Base-by-base conservation (phyloP, 2,888 invertebrate species). In the Pollenia griseotomentosa region DNA sequence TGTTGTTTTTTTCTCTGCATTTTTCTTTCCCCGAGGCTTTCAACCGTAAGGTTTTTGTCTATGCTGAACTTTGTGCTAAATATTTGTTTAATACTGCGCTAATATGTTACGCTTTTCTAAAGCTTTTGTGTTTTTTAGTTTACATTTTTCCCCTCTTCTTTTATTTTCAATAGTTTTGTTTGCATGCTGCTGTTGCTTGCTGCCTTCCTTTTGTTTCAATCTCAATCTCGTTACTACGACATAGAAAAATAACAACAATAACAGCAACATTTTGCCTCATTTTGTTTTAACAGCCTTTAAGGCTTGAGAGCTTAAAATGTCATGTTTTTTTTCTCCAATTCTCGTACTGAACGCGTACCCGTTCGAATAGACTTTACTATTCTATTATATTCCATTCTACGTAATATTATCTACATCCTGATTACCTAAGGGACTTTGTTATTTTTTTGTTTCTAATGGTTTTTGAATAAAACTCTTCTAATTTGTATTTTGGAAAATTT, bases 31-130 rank as follows among this genome's bases (percentile, higher is more conserved):
- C 80, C 19, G 10, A 46, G 78, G 77, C 81, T 57, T 78, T 59
- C 55, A 74, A 83, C 75, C 82, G 78, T 83, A 81, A 84, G 89
- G 89, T 88, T 84, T 82, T 88, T 88, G 88, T 87, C 87, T 86
- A 73, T 75, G 83, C 86, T 89, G 85, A 84, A 88, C 83, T 87
- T 83, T 88, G 87, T 83, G 61, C 83, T 81, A 81, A 87, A 87
- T 87, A 87, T 87, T 87, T 87, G 84, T 78, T 87, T 87, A 87
- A 87, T 87, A 61, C 84, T 81, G 78, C 84, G 80, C 87, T 87
- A 84, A 83, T 78, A 84, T 77, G 61, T 74, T 81, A 73, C 77
- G 79, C 75, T 83, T 83, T 82, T 81, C 77, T 61, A 81, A 81
- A 82, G 77, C 85, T 81, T 86, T 88, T 85, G 78, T 82, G 59